A percentile compares a stretch with the other conserved stretches of the same genome.
These are phyloP conservation scores for Ibycter americanus DNA, from an alignment of 2,797 vertebrate species.

Conservation along the genomic window DNA sequence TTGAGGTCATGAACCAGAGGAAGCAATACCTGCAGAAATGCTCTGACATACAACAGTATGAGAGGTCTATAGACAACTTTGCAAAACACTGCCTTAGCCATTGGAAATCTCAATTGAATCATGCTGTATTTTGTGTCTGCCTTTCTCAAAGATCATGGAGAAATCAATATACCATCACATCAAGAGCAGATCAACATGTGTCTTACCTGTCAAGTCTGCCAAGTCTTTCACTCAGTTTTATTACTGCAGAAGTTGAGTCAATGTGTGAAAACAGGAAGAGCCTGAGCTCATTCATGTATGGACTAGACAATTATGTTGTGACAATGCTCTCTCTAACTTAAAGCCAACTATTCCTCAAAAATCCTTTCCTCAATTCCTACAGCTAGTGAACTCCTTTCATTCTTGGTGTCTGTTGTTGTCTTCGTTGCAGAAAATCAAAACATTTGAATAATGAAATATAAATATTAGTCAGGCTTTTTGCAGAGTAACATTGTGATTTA, in stretches of 20 bases:
- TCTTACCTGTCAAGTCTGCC: not conserved
- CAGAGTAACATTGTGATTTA: not conserved
- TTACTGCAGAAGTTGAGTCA: not conserved
- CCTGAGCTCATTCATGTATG: not conserved
- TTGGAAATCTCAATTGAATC: not conserved
- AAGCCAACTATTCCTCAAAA: not conserved
- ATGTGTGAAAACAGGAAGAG: not conserved
- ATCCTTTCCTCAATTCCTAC: not conserved
- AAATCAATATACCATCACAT: not conserved
- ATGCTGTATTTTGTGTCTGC: not conserved
- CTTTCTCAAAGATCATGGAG: not conserved
- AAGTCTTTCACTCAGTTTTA: not conserved
- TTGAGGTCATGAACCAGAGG: not conserved
- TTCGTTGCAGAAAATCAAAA: not conserved
- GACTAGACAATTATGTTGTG: not conserved
- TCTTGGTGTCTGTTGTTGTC: not conserved
- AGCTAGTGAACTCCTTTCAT: not conserved
- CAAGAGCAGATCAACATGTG: not conserved
- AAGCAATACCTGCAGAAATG: not conserved
- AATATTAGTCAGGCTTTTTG: not conserved
- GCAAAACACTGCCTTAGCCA: not conserved
- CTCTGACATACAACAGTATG: not conserved
- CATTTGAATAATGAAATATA: not conserved
- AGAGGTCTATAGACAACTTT: not conserved
- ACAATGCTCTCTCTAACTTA: not conserved